phyloP scores from a whole-genome alignment of 2,797 vertebrate genomes.

The Salmo trutta region DNA sequence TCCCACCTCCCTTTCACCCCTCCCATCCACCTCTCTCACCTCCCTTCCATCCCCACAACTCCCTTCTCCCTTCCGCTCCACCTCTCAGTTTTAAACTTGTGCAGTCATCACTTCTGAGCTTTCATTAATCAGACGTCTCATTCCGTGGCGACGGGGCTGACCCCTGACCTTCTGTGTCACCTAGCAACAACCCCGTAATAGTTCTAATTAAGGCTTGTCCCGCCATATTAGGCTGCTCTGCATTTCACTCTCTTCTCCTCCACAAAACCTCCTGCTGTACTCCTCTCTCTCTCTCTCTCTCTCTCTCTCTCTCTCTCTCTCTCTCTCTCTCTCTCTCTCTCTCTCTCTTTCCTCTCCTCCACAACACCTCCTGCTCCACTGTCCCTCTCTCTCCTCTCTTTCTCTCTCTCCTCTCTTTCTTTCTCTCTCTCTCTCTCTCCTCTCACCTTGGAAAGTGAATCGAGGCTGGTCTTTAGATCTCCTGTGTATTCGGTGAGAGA shows the following conservation, averaged over 20 bases:
- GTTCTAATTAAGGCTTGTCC: constrained; percentile 1
- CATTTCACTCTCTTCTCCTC: no score
- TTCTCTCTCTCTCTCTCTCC: no score
- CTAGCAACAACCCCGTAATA: not conserved
- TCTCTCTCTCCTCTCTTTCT: no score
- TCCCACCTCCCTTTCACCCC: no score
- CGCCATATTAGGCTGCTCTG: not conserved
- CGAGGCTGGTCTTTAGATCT: no score
- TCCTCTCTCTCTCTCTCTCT: no score
- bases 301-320: not conserved
- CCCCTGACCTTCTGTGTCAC: not conserved
- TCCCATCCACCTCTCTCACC: no score
- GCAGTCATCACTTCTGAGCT: not conserved
- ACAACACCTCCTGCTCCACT: not conserved
- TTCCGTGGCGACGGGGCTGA: not conserved
- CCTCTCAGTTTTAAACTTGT: not conserved
- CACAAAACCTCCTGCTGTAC: no score
- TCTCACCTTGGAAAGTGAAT: no score
- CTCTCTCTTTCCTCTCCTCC: not conserved
- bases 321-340: not conserved
- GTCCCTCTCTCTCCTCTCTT: no score
- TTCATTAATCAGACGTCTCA: not conserved
- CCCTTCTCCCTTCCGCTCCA: not conserved
- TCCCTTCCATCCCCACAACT: not conserved
- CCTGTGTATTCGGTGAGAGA: no score